Evolutionary conservation across 2,888 invertebrate genomes (phyloP).

Genomic region (Xestia sexstrigata): DNA sequence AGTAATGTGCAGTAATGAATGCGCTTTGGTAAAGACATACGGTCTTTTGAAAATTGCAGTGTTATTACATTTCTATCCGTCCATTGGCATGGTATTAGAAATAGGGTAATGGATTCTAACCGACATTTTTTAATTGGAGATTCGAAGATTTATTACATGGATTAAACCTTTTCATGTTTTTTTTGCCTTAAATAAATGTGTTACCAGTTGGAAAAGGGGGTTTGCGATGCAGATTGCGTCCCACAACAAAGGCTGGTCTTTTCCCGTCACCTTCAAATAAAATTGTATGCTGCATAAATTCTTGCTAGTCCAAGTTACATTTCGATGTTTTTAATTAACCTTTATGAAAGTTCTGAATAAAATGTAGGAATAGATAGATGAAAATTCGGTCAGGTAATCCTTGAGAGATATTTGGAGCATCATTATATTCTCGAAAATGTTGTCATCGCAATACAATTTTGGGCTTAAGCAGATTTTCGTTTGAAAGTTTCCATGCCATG

Average conservation of each 20-base stretch:
- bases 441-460: slow-evolving; percentile 6
- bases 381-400: slow-evolving; percentile 9
- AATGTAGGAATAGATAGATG: background rate
- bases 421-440: slow-evolving; percentile 25
- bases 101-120: background rate
- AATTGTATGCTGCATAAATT: too few relatives aligned
- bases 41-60: slow-evolving; percentile 32
- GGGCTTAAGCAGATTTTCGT: slow-evolving; percentile 24
- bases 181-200: background rate
- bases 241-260: background rate
- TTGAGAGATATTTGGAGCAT: background rate
- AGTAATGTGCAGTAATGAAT: slow-evolving; percentile 37
- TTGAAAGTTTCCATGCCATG: too few relatives aligned
- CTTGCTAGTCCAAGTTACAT: background rate
- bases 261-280: background rate
- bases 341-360: background rate
- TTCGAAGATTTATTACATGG: background rate
- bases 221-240: too few relatives aligned
- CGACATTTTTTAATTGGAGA: background rate
- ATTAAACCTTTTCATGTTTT: background rate
- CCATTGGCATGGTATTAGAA: slow-evolving; percentile 16
- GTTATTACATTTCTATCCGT: slow-evolving; percentile 20
- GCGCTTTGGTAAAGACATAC: background rate
- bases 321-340: background rate
- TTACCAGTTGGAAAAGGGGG: too few relatives aligned